Conservation (phyloP, 1,140 invertebrate species). For the Heliothis virescens region DNA sequence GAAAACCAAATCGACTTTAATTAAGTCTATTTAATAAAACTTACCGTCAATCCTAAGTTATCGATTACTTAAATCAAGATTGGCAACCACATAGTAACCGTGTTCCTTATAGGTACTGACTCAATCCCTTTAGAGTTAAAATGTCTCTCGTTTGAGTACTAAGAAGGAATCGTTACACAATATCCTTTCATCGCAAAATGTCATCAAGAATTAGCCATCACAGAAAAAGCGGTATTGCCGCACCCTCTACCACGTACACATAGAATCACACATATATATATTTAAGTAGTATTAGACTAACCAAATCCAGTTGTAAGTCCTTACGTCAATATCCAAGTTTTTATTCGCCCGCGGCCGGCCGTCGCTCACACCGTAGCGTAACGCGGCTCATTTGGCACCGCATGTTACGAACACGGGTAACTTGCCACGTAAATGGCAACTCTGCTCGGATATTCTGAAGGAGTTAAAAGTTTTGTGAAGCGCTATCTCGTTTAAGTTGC, state of each 20-base stretch:
- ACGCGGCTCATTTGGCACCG: slow-evolving; percentile 42
- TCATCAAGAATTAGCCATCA: neutral
- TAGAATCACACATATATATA: neutral
- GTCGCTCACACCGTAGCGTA: slow-evolving; percentile 47
- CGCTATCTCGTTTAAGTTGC: slow-evolving; percentile 35
- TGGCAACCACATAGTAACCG: too few species aligned
- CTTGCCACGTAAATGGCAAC: slow-evolving; percentile 36
- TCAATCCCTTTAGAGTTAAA: too few species aligned
- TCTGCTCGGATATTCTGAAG: slow-evolving; percentile 15
- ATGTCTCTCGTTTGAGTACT: too few species aligned
- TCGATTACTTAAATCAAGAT: too few species aligned
- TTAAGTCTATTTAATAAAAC: too few species aligned
- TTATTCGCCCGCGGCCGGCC: slow-evolving; percentile 12
- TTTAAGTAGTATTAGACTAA: neutral
- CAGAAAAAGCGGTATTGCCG: slow-evolving; percentile 3
- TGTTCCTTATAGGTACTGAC: too few species aligned
- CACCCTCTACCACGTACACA: neutral
- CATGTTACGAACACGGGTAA: slow-evolving; percentile 46
- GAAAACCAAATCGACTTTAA: too few species aligned
- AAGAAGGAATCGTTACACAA: slow-evolving; percentile 9
- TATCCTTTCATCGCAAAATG: slow-evolving; percentile 5
- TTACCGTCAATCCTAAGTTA: too few species aligned
- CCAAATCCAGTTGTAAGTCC: slow-evolving; percentile 15
- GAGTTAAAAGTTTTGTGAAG: slow-evolving; percentile 34
- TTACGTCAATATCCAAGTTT: slow-evolving; percentile 26